phyloP scores from a whole-genome alignment of 2,113 vertebrate genomes.

The Phaethon lepturus region DNA sequence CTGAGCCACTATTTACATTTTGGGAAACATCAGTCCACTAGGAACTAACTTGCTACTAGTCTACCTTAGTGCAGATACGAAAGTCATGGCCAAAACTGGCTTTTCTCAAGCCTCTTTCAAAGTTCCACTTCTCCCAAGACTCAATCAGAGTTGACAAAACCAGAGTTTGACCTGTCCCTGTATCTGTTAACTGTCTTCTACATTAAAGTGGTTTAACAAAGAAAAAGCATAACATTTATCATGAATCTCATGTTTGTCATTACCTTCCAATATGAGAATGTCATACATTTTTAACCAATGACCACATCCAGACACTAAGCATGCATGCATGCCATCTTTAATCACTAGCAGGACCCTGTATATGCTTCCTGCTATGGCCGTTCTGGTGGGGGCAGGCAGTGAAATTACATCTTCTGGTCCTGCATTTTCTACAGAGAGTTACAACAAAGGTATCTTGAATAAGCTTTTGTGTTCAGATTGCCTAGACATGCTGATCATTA shows the following conservation, averaged over 20 bases:
- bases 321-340: background rate
- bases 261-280: background rate
- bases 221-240: background rate
- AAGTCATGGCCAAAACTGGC: background rate
- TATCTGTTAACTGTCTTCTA: background rate
- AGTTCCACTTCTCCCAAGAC: background rate
- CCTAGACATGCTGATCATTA: background rate
- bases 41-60: background rate
- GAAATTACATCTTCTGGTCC: background rate
- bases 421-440: background rate
- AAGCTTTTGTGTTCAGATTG: background rate
- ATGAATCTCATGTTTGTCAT: background rate
- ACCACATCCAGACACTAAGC: background rate
- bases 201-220: background rate
- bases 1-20: background rate
- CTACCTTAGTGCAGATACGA: background rate
- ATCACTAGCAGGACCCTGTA: background rate
- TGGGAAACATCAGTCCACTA: background rate
- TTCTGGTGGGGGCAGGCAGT: fast-evolving
- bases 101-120: background rate
- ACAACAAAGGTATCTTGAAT: background rate
- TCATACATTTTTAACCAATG: background rate
- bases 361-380: background rate
- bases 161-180: background rate
- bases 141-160: background rate